These are phyloP conservation scores for Ceuthmochares aereus DNA, from an alignment of 2,113 vertebrate species.

Conservation along the genomic window DNA sequence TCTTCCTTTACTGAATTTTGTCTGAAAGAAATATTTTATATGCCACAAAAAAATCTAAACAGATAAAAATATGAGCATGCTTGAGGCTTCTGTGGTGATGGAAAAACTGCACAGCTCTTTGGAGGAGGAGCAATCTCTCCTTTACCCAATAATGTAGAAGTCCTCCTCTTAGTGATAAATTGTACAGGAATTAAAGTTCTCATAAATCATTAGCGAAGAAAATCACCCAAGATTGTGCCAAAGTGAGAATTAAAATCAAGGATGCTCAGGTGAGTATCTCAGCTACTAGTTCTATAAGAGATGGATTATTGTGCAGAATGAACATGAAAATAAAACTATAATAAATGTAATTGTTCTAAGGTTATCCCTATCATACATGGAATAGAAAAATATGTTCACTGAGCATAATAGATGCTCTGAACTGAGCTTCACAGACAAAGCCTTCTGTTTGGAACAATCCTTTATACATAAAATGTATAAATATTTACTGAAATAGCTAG, in stretches of 20 bases:
- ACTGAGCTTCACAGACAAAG: background rate
- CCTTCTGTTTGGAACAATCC: background rate
- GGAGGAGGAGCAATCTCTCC: background rate
- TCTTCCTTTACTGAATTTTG: background rate
- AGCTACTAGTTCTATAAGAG: background rate
- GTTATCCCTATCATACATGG: background rate
- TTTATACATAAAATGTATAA: background rate
- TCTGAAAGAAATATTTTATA: background rate
- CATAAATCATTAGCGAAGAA: background rate
- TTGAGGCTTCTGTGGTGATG: background rate
- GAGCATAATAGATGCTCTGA: background rate
- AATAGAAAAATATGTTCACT: background rate
- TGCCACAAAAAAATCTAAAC: background rate
- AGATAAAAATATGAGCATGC: background rate
- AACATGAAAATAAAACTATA: background rate
- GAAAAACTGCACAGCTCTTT: background rate
- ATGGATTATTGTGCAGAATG: background rate
- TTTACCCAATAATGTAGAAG: fast-evolving
- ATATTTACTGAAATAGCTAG: background rate
- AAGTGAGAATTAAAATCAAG: background rate
- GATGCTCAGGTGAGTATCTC: background rate
- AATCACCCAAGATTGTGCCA: background rate
- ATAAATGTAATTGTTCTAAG: background rate
- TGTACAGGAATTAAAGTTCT: background rate
- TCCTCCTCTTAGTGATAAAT: background rate